Evolutionary conservation across 2,797 vertebrate species (phyloP).

Genomic region (Toxotes lorentzi): DNA sequence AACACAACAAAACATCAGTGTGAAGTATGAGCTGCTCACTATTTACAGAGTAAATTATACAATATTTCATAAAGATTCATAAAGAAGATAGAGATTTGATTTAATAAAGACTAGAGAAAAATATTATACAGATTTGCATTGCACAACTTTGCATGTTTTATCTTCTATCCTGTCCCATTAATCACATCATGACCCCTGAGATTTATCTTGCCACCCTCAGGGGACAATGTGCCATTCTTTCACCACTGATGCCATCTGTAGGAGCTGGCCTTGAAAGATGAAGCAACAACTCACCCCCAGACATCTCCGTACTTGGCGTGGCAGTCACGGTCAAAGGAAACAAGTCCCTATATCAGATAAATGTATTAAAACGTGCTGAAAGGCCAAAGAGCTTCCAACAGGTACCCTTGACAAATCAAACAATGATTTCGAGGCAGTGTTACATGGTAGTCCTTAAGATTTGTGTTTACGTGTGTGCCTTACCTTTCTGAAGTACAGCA

Average conservation of each 20-base stretch:
- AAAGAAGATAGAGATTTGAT: too few relatives aligned
- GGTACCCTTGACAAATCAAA: not conserved
- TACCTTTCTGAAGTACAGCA: conserved; percentile 51
- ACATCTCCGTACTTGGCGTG: conserved; percentile 80
- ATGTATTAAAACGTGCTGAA: not conserved
- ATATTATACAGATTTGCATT: not conserved
- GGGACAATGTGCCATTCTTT: not conserved
- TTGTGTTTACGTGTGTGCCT: not conserved
- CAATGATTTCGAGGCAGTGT: too few relatives aligned
- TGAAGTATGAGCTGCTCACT: not conserved
- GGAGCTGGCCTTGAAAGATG: not conserved
- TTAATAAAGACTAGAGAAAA: too few relatives aligned
- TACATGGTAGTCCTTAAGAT: not conserved
- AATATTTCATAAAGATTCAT: too few relatives aligned
- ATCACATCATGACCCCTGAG: not conserved
- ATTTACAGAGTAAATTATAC: not conserved
- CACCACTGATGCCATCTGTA: not conserved
- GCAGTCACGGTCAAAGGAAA: conserved; percentile 72
- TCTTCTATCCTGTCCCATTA: not conserved
- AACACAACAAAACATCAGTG: conserved; percentile 10
- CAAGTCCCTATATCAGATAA: conserved; percentile 66
- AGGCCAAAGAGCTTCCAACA: not conserved
- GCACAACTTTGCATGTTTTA: not conserved
- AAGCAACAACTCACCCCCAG: conserved; percentile 82
- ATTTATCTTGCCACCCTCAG: not conserved